phyloP scores from a whole-genome alignment of 2,113 vertebrate genomes.

The Murina feae region DNA sequence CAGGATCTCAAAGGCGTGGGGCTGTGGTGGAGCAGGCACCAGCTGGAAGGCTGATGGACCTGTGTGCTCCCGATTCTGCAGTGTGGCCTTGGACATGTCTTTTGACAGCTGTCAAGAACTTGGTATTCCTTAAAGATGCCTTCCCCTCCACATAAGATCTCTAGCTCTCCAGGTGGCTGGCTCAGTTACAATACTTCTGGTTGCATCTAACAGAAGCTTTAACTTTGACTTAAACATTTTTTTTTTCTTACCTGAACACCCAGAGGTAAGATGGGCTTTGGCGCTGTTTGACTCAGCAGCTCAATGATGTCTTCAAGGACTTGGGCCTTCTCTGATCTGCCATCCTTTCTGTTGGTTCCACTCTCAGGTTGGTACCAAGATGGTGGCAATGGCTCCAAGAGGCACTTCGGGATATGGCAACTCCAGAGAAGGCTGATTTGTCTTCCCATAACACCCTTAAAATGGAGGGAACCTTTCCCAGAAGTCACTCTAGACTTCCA shows the following conservation, averaged over 20 bases:
- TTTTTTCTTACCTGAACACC: neutral
- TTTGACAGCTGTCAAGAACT: neutral
- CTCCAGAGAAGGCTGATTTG: neutral
- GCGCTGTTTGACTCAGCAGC: neutral
- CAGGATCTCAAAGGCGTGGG: neutral
- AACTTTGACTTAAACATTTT: neutral
- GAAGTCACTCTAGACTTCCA: neutral
- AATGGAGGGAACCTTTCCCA: neutral
- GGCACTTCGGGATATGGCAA: neutral
- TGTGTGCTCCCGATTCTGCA: neutral
- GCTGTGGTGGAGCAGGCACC: neutral
- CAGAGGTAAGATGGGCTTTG: neutral
- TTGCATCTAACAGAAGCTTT: neutral
- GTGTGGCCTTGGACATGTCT: neutral
- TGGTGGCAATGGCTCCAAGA: neutral
- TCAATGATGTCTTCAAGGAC: neutral
- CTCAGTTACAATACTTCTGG: neutral
- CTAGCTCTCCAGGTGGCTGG: neutral
- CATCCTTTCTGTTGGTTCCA: neutral
- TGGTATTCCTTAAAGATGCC: neutral
- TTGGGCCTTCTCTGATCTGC: neutral
- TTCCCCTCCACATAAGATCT: neutral
- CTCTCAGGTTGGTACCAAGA: neutral
- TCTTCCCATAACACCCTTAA: neutral
- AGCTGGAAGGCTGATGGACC: neutral